A percentile compares a stretch with the other conserved stretches of the same genome.
Conservation (phyloP, 2,797 vertebrate genomes). For the Ibycter americanus region DNA sequence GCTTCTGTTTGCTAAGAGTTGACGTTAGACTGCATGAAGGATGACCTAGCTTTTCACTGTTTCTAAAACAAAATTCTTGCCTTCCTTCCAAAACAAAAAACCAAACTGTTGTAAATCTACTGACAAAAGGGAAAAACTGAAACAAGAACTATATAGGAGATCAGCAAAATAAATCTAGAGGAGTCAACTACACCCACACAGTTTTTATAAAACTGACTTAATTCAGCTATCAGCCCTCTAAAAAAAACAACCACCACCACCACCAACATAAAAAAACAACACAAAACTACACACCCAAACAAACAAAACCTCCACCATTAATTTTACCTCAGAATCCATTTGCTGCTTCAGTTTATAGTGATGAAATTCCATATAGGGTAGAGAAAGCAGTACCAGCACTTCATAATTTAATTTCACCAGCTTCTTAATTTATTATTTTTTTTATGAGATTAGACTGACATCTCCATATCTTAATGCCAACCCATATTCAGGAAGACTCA, state of each 20-base stretch:
- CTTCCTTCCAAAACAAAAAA: not conserved
- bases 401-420: not conserved
- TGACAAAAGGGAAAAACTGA: not conserved
- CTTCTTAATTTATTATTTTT: not conserved
- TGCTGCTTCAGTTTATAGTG: not conserved
- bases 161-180: not conserved
- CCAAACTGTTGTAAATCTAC: not conserved
- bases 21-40: not conserved
- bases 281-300: accelerated
- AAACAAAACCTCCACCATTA: not conserved
- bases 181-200: not conserved
- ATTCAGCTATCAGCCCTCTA: not conserved
- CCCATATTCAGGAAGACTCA: not conserved
- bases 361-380: not conserved
- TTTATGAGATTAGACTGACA: not conserved
- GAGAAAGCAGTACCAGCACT: not conserved
- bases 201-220: not conserved
- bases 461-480: not conserved
- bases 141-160: not conserved
- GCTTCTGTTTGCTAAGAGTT: not conserved
- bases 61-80: not conserved
- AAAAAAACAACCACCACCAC: not conserved
- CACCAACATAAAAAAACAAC: not conserved
- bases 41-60: not conserved
- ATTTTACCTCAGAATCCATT: not conserved